Conservation (phyloP, 1,140 invertebrate species). For the Popillia japonica region DNA sequence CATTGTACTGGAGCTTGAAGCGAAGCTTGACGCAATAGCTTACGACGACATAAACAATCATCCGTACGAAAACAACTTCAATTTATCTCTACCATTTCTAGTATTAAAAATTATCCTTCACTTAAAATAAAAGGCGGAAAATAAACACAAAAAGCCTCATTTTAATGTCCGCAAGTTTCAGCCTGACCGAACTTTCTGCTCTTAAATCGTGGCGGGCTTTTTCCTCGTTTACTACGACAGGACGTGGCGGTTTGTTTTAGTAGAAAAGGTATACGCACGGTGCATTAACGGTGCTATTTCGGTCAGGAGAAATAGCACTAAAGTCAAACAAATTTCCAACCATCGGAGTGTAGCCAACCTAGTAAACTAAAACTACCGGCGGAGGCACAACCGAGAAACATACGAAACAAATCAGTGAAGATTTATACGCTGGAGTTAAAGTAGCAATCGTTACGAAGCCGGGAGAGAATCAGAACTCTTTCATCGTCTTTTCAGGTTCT, state of each 20-base stretch:
- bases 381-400: neutral
- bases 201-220: neutral
- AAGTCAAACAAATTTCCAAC: slow-evolving; percentile 38
- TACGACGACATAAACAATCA: no score
- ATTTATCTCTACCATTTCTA: no score
- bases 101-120: no score
- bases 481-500: neutral
- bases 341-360: slow-evolving; percentile 32
- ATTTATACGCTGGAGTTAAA: slow-evolving; percentile 26
- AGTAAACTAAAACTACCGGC: slow-evolving; percentile 36
- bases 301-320: slow-evolving; percentile 14
- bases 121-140: no score
- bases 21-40: no score
- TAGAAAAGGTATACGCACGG: slow-evolving; percentile 19
- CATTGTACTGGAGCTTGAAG: neutral
- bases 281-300: slow-evolving; percentile 18
- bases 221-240: neutral
- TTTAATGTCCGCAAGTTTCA: no score
- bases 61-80: no score
- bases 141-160: no score
- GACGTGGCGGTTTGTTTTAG: slow-evolving; percentile 14
- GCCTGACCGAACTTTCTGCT: neutral
- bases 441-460: neutral
- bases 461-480: neutral
- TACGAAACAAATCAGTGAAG: slow-evolving; percentile 35